These are phyloP conservation scores for Tringa solitaria DNA, from an alignment of 2,113 vertebrate genomes.

Conservation along the genomic window DNA sequence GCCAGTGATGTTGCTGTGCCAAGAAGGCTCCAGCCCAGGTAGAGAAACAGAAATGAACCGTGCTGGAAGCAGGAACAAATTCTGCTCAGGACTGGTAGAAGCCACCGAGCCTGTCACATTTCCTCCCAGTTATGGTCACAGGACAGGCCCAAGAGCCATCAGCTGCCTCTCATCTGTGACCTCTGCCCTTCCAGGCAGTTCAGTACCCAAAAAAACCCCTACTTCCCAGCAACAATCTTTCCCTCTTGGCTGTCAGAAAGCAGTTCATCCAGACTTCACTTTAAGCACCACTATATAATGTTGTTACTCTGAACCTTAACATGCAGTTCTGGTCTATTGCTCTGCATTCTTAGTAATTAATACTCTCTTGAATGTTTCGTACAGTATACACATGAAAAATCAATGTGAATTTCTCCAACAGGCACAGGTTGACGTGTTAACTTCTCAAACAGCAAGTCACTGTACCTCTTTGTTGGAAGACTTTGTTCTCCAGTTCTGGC, in stretches of 20 bases:
- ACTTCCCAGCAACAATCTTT: not conserved
- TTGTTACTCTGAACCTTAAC: not conserved
- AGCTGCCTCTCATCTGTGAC: not conserved
- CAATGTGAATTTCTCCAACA: not conserved
- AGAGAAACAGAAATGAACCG: not conserved
- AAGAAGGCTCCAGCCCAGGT: not conserved
- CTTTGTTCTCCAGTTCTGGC: slow-evolving; percentile 78
- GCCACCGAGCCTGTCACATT: not conserved
- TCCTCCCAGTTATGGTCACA: not conserved
- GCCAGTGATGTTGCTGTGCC: not conserved
- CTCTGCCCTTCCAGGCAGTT: not conserved
- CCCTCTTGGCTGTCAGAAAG: not conserved
- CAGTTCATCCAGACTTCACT: not conserved
- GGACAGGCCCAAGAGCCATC: not conserved
- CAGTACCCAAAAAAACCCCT: not conserved
- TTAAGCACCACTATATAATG: not conserved
- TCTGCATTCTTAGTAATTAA: not conserved
- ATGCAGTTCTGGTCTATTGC: not conserved
- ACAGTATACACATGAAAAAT: not conserved
- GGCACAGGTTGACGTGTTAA: not conserved
- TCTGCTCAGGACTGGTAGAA: not conserved
- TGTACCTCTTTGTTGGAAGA: slow-evolving; percentile 83
- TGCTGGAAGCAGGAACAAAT: not conserved
- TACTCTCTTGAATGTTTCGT: not conserved
- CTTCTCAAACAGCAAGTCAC: not conserved